These are phyloP conservation scores for Etheostoma spectabile DNA, from an alignment of 2,113 vertebrate genomes.

Conservation along the genomic window DNA sequence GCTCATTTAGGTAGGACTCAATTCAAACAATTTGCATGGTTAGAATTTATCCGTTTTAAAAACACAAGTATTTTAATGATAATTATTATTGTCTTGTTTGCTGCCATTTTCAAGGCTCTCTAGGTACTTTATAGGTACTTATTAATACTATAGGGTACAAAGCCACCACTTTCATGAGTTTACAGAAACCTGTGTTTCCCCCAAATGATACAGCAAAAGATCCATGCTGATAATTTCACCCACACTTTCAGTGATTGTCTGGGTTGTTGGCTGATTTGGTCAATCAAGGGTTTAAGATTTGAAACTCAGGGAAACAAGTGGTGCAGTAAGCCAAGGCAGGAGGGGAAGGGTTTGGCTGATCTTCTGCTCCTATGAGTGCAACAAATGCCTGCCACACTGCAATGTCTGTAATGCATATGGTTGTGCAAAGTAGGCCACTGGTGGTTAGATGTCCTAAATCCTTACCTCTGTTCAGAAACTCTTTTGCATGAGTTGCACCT, in stretches of 20 bases:
- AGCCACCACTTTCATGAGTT: neutral
- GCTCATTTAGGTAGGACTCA: neutral
- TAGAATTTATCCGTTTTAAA: neutral
- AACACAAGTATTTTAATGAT: neutral
- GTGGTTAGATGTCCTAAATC: constrained; percentile 6
- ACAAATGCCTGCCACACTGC: neutral
- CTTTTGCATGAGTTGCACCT: neutral
- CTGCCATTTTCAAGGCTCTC: neutral
- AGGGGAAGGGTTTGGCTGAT: neutral
- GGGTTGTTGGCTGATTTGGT: neutral
- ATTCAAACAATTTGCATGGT: neutral
- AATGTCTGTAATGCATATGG: neutral
- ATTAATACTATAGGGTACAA: neutral
- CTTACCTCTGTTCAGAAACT: constrained; percentile 7
- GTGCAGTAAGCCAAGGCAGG: neutral
- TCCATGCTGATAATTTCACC: constrained; percentile 7
- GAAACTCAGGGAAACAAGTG: neutral
- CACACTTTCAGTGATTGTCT: neutral
- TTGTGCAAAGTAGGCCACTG: constrained; percentile 3
- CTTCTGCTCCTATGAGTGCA: neutral
- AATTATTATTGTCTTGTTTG: neutral
- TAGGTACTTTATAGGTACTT: neutral
- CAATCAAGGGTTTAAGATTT: neutral
- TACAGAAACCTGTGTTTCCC: constrained; percentile 7
- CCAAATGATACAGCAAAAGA: neutral